Evolutionary conservation across 2,113 vertebrate species (phyloP).

Genomic region (Chloroceryle aenea): DNA sequence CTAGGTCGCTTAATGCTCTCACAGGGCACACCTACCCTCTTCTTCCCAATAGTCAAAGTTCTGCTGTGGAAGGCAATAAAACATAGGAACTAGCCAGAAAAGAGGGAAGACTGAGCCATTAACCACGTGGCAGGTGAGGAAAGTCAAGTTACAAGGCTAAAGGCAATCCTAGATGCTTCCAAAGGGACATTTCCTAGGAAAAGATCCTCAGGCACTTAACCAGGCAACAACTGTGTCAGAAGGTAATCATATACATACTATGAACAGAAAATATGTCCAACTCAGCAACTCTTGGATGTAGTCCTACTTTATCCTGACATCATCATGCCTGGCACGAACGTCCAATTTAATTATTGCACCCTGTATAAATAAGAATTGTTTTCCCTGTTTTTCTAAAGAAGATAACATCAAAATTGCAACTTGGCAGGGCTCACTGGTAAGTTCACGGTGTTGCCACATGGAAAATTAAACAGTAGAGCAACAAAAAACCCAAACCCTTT

Average conservation of each 20-base stretch:
- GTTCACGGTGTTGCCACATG: constrained; percentile 34
- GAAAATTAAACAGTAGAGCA: constrained; percentile 40
- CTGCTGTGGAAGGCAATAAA: neutral
- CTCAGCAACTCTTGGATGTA: neutral
- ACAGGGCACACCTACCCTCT: accelerated
- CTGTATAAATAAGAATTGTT: constrained; percentile 40
- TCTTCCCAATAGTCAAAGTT: neutral
- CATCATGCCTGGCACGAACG: neutral
- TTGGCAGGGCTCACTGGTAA: constrained; percentile 35
- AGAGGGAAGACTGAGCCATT: neutral
- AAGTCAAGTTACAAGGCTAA: neutral
- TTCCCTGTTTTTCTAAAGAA: constrained; percentile 53
- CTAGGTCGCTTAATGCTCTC: neutral
- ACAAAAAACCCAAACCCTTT: constrained; percentile 17
- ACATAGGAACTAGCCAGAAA: neutral
- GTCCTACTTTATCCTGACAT: neutral
- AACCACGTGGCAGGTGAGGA: neutral
- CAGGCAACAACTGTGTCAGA: neutral
- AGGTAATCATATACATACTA: neutral
- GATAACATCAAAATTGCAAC: constrained; percentile 60
- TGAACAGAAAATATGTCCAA: constrained; percentile 1
- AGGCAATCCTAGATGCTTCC: neutral
- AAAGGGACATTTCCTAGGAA: neutral
- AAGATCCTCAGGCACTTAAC: neutral
- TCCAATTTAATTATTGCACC: constrained; percentile 34